phyloP scores from a whole-genome alignment of 1,140 invertebrate species.

The Atta colombica region DNA sequence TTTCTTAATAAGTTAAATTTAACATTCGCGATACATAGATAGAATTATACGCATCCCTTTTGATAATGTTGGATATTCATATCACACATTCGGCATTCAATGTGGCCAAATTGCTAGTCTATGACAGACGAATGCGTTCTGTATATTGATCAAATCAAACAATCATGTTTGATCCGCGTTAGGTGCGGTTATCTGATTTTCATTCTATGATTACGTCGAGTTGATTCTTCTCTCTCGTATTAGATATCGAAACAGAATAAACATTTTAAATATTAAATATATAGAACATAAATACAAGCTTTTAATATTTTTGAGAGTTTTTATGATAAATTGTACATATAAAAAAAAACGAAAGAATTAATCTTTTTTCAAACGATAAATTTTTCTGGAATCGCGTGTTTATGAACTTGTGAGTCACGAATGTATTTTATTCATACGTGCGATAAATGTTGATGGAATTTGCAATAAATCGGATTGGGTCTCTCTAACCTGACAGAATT shows the following conservation, averaged over 20 bases:
- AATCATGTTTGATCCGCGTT: constrained; percentile 43
- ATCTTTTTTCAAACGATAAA: background rate
- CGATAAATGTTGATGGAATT: constrained; percentile 9
- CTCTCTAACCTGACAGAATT: constrained; percentile 41
- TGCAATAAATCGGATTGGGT: constrained; percentile 22
- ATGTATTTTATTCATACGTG: background rate
- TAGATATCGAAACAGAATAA: background rate
- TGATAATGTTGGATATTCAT: constrained; percentile 29
- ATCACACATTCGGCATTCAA: constrained; percentile 21
- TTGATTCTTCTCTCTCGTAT: constrained; percentile 27
- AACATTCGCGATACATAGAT: background rate
- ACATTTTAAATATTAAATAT: background rate
- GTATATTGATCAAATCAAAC: constrained; percentile 50
- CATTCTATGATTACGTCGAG: constrained; percentile 27
- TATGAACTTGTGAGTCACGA: background rate
- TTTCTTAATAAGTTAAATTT: constrained; percentile 17
- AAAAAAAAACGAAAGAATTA: background rate
- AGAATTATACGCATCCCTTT: background rate
- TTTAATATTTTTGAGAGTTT: background rate
- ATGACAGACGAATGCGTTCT: constrained; percentile 21
- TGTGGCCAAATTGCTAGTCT: constrained; percentile 41
- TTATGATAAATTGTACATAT: background rate
- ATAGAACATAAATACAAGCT: background rate
- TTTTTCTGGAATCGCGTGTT: background rate
- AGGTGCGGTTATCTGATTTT: constrained; percentile 43